These are phyloP conservation scores for Pachypsylla venusta DNA, from an alignment of 1,140 invertebrate genomes.

Conservation along the genomic window DNA sequence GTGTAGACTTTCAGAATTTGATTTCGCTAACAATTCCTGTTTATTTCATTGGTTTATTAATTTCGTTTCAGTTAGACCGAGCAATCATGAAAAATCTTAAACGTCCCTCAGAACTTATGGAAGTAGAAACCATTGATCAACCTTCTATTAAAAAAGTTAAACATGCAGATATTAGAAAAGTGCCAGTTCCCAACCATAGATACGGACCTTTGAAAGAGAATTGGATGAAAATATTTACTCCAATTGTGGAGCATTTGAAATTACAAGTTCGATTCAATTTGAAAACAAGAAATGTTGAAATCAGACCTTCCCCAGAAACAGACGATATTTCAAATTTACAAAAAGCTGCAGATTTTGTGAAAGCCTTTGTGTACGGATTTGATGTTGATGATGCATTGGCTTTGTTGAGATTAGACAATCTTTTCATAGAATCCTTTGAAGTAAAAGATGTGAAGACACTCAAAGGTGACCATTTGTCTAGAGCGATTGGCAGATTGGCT, in stretches of 20 bases:
- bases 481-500: constrained; percentile 90
- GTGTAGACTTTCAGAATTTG: no score
- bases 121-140: background rate
- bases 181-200: constrained; percentile 56
- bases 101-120: background rate
- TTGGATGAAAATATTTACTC: constrained; percentile 95
- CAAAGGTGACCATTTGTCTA: constrained; percentile 86
- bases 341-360: constrained; percentile 96
- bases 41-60: no score
- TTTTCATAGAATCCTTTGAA: constrained; percentile 96
- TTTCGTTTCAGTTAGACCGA: no score
- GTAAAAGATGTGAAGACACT: constrained; percentile 92
- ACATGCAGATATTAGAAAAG: constrained; percentile 37
- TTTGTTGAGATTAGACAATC: constrained; percentile 83
- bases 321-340: constrained; percentile 82
- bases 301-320: constrained; percentile 57
- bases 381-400: constrained; percentile 95
- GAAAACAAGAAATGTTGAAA: constrained; percentile 79
- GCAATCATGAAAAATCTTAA: background rate
- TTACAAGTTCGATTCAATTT: constrained; percentile 91
- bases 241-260: constrained; percentile 87
- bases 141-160: background rate
- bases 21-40: no score
- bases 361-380: constrained; percentile 92
- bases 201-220: constrained; percentile 89